Evolutionary conservation across 2,797 vertebrate genomes (phyloP).

Genomic region (Coendou prehensilis): DNA sequence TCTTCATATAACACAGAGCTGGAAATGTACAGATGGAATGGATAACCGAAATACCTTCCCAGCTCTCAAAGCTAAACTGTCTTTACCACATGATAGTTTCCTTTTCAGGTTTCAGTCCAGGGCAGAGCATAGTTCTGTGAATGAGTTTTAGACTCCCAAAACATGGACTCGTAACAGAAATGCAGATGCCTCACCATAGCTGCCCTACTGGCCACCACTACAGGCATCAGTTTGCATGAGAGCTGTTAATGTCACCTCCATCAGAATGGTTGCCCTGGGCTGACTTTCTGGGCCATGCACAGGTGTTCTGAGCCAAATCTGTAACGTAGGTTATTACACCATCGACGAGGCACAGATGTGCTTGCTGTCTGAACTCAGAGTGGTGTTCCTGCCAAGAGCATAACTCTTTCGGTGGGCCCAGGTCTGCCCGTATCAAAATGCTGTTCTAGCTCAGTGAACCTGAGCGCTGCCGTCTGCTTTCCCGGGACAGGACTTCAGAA

Average conservation of each 20-base stretch:
- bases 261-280: conserved; percentile 89
- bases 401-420: conserved; percentile 83
- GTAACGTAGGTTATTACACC: conserved; percentile 89
- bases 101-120: conserved; percentile 73
- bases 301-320: conserved; percentile 90
- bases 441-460: conserved; percentile 89
- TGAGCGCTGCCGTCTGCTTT: conserved; percentile 88
- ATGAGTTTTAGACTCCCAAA: conserved; percentile 83
- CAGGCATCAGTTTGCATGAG: conserved; percentile 88
- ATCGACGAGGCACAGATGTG: conserved; percentile 91
- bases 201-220: conserved; percentile 68
- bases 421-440: conserved; percentile 84
- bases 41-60: background rate
- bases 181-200: conserved; percentile 65
- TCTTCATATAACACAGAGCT: rapidly evolving
- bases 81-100: background rate
- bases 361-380: conserved; percentile 88
- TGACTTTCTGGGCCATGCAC: conserved; percentile 86
- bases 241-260: conserved; percentile 87
- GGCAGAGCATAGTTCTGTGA: conserved; percentile 69
- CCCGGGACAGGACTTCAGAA: conserved; percentile 57
- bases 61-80: background rate
- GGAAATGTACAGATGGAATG: background rate
- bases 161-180: conserved; percentile 75
- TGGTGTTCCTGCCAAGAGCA: conserved; percentile 85